Evolutionary conservation across 2,113 vertebrate genomes (phyloP).

Genomic region (Tyrannus savana): DNA sequence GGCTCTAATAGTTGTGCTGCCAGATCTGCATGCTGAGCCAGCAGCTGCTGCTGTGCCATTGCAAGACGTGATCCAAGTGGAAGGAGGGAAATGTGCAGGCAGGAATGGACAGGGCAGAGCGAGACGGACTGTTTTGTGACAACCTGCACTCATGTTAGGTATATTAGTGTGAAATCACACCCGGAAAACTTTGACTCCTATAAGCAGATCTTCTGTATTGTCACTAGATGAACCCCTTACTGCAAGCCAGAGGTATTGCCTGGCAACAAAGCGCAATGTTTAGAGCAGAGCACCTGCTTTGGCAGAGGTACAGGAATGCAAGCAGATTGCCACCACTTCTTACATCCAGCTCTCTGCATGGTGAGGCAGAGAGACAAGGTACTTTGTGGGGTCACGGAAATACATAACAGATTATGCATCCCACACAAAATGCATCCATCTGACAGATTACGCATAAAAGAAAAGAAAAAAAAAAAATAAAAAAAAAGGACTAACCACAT

Average conservation of each 20-base stretch:
- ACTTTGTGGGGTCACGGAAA: neutral
- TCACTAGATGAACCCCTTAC: neutral
- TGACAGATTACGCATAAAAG: neutral
- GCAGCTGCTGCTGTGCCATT: neutral
- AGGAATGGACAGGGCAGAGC: neutral
- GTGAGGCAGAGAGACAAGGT: neutral
- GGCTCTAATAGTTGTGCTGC: neutral
- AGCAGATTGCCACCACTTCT: neutral
- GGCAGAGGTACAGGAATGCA: neutral
- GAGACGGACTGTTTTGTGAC: rapidly evolving
- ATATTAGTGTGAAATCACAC: neutral
- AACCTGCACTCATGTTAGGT: neutral
- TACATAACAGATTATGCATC: neutral
- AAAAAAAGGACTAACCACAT: neutral
- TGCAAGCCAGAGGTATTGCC: neutral
- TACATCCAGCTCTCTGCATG: neutral
- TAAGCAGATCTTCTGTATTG: neutral
- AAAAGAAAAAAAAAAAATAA: neutral
- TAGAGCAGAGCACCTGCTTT: neutral
- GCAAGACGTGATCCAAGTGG: neutral
- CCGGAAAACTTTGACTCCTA: neutral
- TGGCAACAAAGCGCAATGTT: neutral
- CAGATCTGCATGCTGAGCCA: neutral
- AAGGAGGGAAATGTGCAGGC: neutral
- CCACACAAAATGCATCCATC: neutral